Conservation (phyloP, 1,140 invertebrate genomes). For the Calycopis cecrops region DNA sequence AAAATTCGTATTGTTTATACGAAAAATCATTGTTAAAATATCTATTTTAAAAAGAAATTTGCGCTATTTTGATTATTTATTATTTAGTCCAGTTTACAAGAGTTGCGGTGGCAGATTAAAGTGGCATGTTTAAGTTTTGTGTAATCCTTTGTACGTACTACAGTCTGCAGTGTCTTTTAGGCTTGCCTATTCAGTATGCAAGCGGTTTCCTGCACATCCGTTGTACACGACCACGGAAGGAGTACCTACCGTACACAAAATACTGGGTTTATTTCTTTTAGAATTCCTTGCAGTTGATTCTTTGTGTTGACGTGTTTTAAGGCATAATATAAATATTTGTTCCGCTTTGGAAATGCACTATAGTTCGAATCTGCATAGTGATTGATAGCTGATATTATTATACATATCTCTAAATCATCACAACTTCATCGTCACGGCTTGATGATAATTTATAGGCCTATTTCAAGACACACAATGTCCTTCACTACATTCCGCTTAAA, state of each 20-base stretch:
- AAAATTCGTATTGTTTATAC: too few species aligned
- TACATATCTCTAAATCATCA: too few species aligned
- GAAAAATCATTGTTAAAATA: too few species aligned
- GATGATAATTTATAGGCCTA: too few species aligned
- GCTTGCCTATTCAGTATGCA: conserved; percentile 70
- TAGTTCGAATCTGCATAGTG: background rate
- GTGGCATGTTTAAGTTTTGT: conserved; percentile 67
- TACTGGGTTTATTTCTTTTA: conserved; percentile 69
- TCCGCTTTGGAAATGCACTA: background rate
- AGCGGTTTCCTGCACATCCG: conserved; percentile 68
- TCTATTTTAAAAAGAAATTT: too few species aligned
- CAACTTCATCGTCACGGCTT: too few species aligned
- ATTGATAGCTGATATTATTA: too few species aligned
- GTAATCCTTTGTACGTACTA: conserved; percentile 56
- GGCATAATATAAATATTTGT: background rate
- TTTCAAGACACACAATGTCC: too few species aligned
- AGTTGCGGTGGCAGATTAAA: conserved; percentile 48
- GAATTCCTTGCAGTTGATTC: conserved; percentile 61
- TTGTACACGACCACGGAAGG: conserved; percentile 65
- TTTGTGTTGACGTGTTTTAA: conserved; percentile 49
- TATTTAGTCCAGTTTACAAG: conserved; percentile 27
- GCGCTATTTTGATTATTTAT: background rate
- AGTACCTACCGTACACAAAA: conserved; percentile 70
- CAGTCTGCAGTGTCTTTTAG: conserved; percentile 71
- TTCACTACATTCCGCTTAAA: too few species aligned